A percentile compares a stretch with the other conserved stretches of the same genome.
Evolutionary conservation across 2,797 vertebrate species (phyloP).

Genomic region (Pipistrellus pipistrellus): DNA sequence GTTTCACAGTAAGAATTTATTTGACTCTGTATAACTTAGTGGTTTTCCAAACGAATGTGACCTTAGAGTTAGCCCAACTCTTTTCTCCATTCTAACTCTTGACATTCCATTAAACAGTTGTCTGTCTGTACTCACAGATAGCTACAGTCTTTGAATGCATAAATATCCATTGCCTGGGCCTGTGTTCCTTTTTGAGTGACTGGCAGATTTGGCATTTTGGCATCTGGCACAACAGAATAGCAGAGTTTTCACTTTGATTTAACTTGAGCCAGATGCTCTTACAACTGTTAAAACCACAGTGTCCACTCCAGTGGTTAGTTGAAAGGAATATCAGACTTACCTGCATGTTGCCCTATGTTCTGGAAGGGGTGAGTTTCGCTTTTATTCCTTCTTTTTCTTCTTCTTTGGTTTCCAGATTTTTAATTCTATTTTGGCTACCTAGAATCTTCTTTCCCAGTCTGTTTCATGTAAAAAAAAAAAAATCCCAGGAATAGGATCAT

Average conservation of each 20-base stretch:
- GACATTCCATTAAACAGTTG: background rate
- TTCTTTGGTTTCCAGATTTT: background rate
- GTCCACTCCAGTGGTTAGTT: background rate
- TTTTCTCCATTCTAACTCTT: background rate
- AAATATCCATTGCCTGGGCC: background rate
- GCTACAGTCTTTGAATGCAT: background rate
- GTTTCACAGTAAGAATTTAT: background rate
- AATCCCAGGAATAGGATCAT: conserved; percentile 55
- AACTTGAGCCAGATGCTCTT: background rate
- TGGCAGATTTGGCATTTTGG: conserved; percentile 7
- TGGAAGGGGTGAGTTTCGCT: background rate
- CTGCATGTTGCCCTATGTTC: background rate
- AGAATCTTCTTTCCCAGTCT: conserved; percentile 33
- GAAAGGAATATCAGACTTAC: background rate
- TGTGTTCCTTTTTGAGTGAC: conserved; percentile 26
- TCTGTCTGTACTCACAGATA: background rate
- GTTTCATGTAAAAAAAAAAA: conserved; percentile 52
- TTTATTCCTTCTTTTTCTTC: background rate
- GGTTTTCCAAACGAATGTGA: conserved; percentile 15
- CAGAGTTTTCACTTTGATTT: background rate
- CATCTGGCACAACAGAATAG: background rate
- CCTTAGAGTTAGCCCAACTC: background rate
- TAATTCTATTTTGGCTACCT: conserved; percentile 45
- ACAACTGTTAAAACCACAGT: background rate
- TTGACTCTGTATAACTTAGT: conserved; percentile 9